A percentile compares a stretch with the other conserved stretches of the same genome.
phyloP scores from a whole-genome alignment of 2,888 invertebrate species.

The Pomacea canaliculata region DNA sequence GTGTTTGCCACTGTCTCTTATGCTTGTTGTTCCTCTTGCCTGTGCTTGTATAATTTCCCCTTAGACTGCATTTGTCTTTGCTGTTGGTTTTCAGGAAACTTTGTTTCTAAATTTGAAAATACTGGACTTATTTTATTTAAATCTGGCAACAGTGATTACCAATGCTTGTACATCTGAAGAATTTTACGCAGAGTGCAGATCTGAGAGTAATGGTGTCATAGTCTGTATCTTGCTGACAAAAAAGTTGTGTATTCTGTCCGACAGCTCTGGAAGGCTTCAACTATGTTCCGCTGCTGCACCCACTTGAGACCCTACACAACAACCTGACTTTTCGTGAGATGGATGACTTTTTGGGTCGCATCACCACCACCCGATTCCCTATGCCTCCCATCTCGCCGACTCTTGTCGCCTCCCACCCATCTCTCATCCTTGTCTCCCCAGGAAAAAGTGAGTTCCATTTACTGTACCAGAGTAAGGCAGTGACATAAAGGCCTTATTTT shows the following conservation, averaged over 20 bases:
- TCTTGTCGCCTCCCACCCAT: conserved; percentile 19
- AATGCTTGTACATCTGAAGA: no score
- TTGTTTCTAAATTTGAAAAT: no score
- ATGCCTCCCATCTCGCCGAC: conserved; percentile 54
- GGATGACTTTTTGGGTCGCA: conserved; percentile 88
- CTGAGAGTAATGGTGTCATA: no score
- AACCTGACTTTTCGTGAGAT: conserved; percentile 92
- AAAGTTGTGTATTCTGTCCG: conserved; percentile 60
- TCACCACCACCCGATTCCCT: conserved; percentile 74
- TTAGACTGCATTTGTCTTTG: no score
- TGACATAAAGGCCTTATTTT: not conserved
- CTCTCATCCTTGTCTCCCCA: conserved; percentile 22
- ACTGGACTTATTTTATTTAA: no score
- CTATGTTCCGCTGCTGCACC: conserved; percentile 91
- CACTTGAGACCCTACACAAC: conserved; percentile 97
- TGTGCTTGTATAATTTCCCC: no score
- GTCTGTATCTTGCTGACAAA: no score
- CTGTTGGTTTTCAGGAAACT: no score
- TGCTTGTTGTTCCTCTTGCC: no score
- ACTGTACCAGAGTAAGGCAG: not conserved
- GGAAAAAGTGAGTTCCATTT: conserved; percentile 22
- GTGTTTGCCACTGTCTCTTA: no score
- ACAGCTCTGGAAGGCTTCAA: conserved; percentile 71
- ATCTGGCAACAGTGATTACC: no score
- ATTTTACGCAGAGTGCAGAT: no score